phyloP scores from a whole-genome alignment of 2,888 invertebrate genomes.

The Cecidostiba fungosa region DNA sequence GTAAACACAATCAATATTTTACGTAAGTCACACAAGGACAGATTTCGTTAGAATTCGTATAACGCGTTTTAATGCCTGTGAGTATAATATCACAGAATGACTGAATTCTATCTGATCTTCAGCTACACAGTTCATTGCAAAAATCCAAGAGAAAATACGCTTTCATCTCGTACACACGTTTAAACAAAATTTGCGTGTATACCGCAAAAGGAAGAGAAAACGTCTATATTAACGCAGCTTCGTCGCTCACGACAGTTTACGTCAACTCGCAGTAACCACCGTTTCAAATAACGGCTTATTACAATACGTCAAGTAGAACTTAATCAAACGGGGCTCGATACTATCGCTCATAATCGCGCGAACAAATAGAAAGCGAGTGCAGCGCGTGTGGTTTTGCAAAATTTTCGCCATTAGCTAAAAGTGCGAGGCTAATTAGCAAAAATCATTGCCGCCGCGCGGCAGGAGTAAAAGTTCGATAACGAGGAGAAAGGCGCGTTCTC shows the following conservation, averaged over 20 bases:
- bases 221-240: conserved; percentile 4
- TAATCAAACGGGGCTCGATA: not conserved
- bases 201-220: not conserved
- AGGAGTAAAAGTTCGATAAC: conserved; percentile 8
- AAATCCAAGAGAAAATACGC: not conserved
- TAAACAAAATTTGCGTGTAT: not conserved
- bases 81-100: too few relatives aligned
- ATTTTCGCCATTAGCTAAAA: conserved; percentile 1
- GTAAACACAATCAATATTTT: not conserved
- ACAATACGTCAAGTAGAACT: not conserved
- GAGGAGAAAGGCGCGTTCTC: conserved; percentile 8
- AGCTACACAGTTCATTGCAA: too few relatives aligned
- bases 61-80: not conserved
- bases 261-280: conserved; percentile 2
- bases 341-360: not conserved
- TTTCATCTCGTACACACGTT: not conserved
- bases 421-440: not conserved
- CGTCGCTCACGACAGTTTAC: not conserved
- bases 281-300: not conserved
- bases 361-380: conserved; percentile 29
- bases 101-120: too few relatives aligned
- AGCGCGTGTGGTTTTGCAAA: not conserved
- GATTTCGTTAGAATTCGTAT: not conserved
- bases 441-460: not conserved
- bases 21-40: not conserved